These are phyloP conservation scores for Drepana arcuata DNA, from an alignment of 1,140 invertebrate species.

Conservation along the genomic window DNA sequence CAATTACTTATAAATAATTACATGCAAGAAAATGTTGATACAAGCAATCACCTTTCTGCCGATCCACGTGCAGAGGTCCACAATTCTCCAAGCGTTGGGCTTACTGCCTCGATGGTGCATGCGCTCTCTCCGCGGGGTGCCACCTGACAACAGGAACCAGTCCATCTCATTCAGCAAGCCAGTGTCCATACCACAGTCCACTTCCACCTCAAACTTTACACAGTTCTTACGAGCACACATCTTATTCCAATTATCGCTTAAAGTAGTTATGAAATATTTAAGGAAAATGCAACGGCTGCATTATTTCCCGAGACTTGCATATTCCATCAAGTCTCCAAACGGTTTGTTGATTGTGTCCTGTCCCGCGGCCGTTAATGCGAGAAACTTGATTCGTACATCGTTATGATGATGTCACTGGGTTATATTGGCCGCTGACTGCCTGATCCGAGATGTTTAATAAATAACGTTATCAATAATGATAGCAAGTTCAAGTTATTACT, in stretches of 20 bases:
- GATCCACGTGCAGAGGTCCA: slow-evolving; percentile 57
- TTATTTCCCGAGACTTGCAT: neutral
- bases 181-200: slow-evolving; percentile 28
- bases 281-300: too few species aligned
- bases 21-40: too few species aligned
- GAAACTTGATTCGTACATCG: slow-evolving; percentile 13
- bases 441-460: slow-evolving; percentile 22
- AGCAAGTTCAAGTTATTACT: slow-evolving; percentile 9
- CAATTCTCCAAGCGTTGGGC: slow-evolving; percentile 37
- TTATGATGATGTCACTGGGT: slow-evolving; percentile 42
- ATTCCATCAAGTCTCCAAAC: neutral
- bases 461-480: slow-evolving; percentile 23
- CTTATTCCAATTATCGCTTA: slow-evolving; percentile 4
- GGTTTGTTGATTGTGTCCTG: neutral
- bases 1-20: too few species aligned
- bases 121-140: slow-evolving; percentile 41
- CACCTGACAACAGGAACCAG: slow-evolving; percentile 46
- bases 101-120: slow-evolving; percentile 27
- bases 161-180: slow-evolving; percentile 34
- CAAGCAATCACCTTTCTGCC: slow-evolving; percentile 62
- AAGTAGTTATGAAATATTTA: slow-evolving; percentile 1
- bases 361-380: slow-evolving; percentile 23
- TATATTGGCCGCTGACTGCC: slow-evolving; percentile 28
- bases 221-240: slow-evolving; percentile 19
- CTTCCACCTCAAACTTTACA: slow-evolving; percentile 37